Base-by-base conservation (phyloP, 2,797 vertebrate genomes). In the Gallinago stenura region DNA sequence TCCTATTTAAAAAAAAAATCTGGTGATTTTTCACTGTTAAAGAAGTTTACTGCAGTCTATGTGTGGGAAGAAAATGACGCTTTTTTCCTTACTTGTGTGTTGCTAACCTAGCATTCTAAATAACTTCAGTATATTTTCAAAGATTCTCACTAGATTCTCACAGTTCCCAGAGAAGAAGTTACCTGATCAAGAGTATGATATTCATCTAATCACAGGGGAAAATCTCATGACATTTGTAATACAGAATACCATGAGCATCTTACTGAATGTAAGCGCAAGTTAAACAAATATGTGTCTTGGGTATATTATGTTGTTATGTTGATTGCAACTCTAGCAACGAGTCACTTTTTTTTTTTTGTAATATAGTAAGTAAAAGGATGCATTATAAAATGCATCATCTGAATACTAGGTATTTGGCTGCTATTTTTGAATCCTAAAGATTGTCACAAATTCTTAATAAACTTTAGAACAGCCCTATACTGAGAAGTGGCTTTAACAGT, bases 1-100 rank as follows among this genome's bases (percentile, higher is more conserved):
- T 48, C n/a, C 53, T 62, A 5, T 92, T 95, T 89, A 9, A 5
- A 80, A 66, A 60, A 61, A 76, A 43, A 83, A n/a, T 39, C 31
- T 79, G 41, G 21, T 88, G 56, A 70, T 73, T 89, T 69, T 90
- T 93, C 76, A 60, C 65, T 78, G 10, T 76, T 94, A 53, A 88
- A 79, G 64, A 80, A 89, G 33, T 79, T 94, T 89, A 43, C 73
- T 80, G 48, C 15, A 4, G 28, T 53, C 64, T 78, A 3, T 35
- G 10, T 66, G 7, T 39, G 33, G 6, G 16, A 33, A 7, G 39
- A 56, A 83, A 82, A 17, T 18, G 4, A 72, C 9, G 15, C 16
- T 11, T 4, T 15, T 65, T 43, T 39, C n/a, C 64, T 84, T 87
- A 11, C 31, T 88, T 87, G 10, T 22, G 5, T 72, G 15, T 69